These are phyloP conservation scores for Poecilia picta DNA, from an alignment of 2,797 vertebrate genomes.

Conservation along the genomic window DNA sequence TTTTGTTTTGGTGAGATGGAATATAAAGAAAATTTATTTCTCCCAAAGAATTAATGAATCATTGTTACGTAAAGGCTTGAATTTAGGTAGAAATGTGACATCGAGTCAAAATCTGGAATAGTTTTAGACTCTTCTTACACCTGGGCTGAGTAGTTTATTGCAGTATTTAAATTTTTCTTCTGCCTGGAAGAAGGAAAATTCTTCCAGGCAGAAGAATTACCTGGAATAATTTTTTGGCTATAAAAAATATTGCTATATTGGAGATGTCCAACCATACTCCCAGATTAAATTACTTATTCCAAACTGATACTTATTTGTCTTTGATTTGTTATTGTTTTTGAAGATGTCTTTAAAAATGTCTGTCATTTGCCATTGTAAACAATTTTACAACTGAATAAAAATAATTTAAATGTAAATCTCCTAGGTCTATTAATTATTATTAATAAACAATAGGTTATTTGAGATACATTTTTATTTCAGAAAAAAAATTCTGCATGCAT, in stretches of 20 bases:
- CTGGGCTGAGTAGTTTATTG: neutral
- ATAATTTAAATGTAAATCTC: neutral
- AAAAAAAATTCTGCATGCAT: neutral
- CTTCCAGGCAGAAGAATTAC: no score
- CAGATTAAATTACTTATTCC: neutral
- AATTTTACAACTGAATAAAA: neutral
- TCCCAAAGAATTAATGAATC: no score
- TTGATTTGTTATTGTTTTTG: neutral
- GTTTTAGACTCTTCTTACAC: neutral
- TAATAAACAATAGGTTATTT: neutral
- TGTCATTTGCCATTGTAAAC: neutral
- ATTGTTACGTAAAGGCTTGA: neutral
- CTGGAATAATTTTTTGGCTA: no score
- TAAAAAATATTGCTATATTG: neutral
- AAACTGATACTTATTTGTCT: neutral
- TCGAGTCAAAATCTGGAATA: neutral
- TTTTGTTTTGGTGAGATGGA: neutral
- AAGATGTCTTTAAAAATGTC: neutral
- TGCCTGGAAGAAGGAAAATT: no score
- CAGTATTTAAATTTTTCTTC: neutral
- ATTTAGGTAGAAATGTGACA: neutral
- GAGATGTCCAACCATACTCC: neutral
- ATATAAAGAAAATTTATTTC: neutral
- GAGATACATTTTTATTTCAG: neutral
- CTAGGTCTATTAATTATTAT: neutral